Percentiles rank a stretch among this genome's conserved stretches.
phyloP scores from a whole-genome alignment of 2,113 vertebrate species.

The Notarius lentiginosus region DNA sequence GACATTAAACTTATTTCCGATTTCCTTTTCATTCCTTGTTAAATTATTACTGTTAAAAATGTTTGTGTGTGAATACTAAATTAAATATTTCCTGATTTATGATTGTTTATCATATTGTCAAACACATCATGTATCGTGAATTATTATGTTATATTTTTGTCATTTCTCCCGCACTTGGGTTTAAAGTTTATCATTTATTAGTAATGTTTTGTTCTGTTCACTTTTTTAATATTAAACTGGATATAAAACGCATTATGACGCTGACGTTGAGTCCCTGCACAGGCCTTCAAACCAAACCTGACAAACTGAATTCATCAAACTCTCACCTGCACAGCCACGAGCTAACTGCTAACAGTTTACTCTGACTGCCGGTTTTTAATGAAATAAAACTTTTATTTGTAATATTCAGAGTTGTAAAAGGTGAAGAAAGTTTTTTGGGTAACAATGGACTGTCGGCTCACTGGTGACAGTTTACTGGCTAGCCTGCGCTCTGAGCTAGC shows the following conservation, averaged over 20 bases:
- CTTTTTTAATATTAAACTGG: background rate
- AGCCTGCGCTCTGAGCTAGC: background rate
- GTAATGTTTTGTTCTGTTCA: background rate
- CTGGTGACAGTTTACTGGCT: conserved; percentile 5
- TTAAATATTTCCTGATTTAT: background rate
- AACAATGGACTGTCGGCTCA: conserved; percentile 57
- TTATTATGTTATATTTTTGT: background rate
- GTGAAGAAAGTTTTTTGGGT: background rate
- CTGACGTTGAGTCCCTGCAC: background rate
- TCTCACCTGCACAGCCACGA: too few relatives aligned
- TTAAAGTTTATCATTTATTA: background rate
- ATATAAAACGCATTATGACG: background rate
- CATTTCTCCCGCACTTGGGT: background rate
- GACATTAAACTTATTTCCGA: too few relatives aligned
- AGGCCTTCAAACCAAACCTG: background rate
- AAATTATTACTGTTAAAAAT: background rate
- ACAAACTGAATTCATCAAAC: background rate
- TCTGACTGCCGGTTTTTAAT: background rate
- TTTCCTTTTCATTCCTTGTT: background rate
- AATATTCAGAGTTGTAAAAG: background rate
- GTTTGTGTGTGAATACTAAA: background rate
- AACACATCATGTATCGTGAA: background rate
- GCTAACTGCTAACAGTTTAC: background rate
- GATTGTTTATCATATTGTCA: background rate
- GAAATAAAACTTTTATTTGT: background rate